Evolutionary conservation across 1,140 invertebrate species (phyloP).

Genomic region (Coenobita brevimanus): DNA sequence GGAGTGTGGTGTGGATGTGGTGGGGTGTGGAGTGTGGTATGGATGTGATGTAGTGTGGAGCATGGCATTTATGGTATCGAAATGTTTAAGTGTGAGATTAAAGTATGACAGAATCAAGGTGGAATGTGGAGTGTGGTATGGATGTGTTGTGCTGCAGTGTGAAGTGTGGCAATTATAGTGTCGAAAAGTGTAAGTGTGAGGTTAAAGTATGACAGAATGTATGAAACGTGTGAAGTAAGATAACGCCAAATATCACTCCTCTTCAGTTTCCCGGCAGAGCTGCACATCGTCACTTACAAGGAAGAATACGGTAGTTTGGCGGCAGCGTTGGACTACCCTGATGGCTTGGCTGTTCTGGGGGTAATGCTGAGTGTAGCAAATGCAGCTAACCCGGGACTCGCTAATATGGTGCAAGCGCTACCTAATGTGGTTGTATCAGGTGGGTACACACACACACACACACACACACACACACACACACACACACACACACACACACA

Average conservation of each 20-base stretch:
- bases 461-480: not conserved
- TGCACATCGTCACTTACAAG: constrained; percentile 87
- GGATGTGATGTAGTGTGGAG: too few species aligned
- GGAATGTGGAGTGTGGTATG: too few species aligned
- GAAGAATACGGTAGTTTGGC: constrained; percentile 81
- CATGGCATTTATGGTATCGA: too few species aligned
- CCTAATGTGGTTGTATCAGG: not conserved
- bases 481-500: too few species aligned
- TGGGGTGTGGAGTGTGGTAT: too few species aligned
- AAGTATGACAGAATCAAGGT: too few species aligned
- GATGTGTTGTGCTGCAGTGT: too few species aligned
- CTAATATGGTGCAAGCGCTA: not conserved
- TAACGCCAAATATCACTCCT: not conserved
- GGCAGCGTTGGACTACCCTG: constrained; percentile 81
- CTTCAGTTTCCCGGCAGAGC: constrained; percentile 81
- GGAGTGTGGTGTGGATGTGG: not conserved
- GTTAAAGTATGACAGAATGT: too few species aligned
- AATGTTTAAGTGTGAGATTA: too few species aligned
- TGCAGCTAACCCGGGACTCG: not conserved
- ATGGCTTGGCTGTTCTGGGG: constrained; percentile 85
- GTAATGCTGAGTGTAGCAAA: constrained; percentile 80
- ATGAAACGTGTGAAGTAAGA: too few species aligned
- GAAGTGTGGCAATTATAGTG: too few species aligned
- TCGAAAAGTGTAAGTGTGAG: too few species aligned
- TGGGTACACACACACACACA: not conserved